phyloP scores from a whole-genome alignment of 2,113 vertebrate genomes.

The Aleadryas rufinucha region DNA sequence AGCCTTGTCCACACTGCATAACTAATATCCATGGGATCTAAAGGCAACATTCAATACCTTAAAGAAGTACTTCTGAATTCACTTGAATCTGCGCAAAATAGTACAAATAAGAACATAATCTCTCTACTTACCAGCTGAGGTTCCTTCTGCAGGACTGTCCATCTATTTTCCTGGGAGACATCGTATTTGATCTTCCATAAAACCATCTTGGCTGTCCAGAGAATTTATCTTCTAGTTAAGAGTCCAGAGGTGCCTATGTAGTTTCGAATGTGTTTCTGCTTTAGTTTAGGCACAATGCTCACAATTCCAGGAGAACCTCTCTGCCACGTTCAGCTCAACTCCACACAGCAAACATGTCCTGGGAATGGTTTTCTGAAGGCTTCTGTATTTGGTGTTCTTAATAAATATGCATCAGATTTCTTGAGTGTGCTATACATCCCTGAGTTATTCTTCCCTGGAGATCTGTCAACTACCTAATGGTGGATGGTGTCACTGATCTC shows the following conservation, averaged over 20 bases:
- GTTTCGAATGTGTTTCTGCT: not conserved
- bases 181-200: not conserved
- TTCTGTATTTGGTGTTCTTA: not conserved
- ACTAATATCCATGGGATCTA: not conserved
- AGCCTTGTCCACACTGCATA: not conserved
- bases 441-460: not conserved
- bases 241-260: not conserved
- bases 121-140: constrained; percentile 24
- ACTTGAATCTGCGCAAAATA: not conserved
- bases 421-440: not conserved
- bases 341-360: not conserved
- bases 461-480: not conserved
- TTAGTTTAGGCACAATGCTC: not conserved
- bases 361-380: not conserved
- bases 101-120: not conserved
- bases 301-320: not conserved
- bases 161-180: not conserved
- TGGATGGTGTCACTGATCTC: not conserved
- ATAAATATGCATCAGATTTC: not conserved
- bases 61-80: not conserved
- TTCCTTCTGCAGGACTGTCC: not conserved
- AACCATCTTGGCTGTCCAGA: not conserved
- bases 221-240: not conserved
- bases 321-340: not conserved
- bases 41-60: not conserved